phyloP scores from a whole-genome alignment of 2,888 invertebrate genomes.

The Myopa tessellatipennis region DNA sequence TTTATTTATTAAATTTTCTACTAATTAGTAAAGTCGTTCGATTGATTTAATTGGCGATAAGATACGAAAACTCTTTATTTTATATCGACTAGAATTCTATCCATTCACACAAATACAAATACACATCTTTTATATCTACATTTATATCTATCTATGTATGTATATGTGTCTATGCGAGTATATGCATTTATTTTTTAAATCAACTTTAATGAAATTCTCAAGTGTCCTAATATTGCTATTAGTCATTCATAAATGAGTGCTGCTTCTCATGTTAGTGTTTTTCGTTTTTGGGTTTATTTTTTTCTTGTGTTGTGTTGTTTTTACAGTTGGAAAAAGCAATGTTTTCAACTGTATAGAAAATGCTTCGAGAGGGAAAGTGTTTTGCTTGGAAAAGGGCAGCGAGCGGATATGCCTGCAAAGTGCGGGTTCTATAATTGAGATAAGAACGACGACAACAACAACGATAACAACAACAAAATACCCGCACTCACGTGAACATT shows the following conservation, averaged over 20 bases:
- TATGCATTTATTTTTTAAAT: neutral
- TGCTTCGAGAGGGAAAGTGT: neutral
- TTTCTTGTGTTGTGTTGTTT: neutral
- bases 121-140: neutral
- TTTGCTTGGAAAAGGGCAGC: constrained; percentile 24
- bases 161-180: neutral
- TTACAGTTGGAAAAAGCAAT: constrained; percentile 19
- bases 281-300: neutral
- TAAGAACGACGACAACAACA: constrained; percentile 17
- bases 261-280: neutral
- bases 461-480: neutral
- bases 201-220: neutral
- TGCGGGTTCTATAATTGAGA: constrained; percentile 35
- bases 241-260: constrained; percentile 2
- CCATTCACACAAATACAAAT: neutral
- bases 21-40: no score
- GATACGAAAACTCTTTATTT: no score
- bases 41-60: no score
- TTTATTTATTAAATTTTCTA: no score
- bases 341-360: neutral
- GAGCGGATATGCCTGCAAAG: constrained; percentile 44
- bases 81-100: no score
- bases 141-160: neutral
- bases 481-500: constrained; percentile 2
- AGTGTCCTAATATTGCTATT: constrained; percentile 8